A percentile compares a stretch with the other conserved stretches of the same genome.
Evolutionary conservation across 2,113 vertebrate genomes (phyloP).

Genomic region (Otocyon megalotis): DNA sequence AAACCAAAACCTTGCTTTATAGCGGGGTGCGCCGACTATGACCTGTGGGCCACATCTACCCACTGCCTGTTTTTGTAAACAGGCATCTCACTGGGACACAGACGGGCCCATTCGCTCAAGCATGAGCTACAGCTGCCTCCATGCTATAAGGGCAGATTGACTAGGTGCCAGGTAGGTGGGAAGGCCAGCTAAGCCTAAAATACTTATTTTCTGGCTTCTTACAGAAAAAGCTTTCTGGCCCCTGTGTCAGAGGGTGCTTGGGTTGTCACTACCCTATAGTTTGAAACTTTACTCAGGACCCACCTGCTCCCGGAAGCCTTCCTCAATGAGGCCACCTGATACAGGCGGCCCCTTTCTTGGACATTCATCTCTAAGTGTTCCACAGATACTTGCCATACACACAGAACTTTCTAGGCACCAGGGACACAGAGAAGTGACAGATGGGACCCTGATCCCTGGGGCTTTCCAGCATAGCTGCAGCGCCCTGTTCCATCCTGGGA

Average conservation of each 20-base stretch:
- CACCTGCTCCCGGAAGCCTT: not conserved
- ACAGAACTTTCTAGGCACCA: not conserved
- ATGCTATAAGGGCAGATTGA: not conserved
- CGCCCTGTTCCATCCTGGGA: not conserved
- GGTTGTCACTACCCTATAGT: not conserved
- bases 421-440: not conserved
- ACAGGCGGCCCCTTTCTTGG: not conserved
- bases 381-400: not conserved
- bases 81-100: not conserved
- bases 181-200: not conserved
- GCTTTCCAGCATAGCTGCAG: not conserved
- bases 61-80: not conserved
- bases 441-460: rapidly evolving
- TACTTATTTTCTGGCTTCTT: not conserved
- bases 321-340: not conserved
- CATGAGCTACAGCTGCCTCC: not conserved
- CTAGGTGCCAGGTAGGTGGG: rapidly evolving
- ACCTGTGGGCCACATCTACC: not conserved
- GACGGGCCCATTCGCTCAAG: rapidly evolving
- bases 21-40: not conserved
- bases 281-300: not conserved
- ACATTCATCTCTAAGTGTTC: not conserved
- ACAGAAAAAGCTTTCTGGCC: not conserved
- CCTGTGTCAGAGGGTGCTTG: not conserved
- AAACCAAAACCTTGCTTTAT: not conserved